Percentiles rank a stretch among this genome's conserved stretches.
phyloP scores from a whole-genome alignment of 2,888 invertebrate species.

The Clitarchus hookeri region DNA sequence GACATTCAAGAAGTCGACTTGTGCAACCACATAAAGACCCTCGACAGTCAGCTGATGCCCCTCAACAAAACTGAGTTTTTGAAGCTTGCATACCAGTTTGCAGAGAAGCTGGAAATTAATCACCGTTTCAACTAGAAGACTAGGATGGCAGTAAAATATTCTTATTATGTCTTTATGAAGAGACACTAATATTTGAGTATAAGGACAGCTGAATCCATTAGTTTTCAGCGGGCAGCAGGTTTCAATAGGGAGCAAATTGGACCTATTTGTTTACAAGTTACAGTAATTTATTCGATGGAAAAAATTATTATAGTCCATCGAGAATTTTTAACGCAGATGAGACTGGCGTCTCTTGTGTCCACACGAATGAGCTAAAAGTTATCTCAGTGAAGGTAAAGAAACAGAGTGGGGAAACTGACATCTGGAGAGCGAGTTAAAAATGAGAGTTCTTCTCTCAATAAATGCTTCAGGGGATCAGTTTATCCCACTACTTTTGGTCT shows the following conservation, averaged over 20 bases:
- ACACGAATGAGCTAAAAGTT: constrained; percentile 20
- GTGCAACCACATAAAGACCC: constrained; percentile 24
- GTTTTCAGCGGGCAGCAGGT: constrained; percentile 25
- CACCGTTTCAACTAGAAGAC: constrained; percentile 42
- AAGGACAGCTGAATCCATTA: constrained; percentile 28
- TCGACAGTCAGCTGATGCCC: constrained; percentile 33
- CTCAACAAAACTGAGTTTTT: constrained; percentile 38
- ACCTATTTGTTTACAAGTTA: constrained; percentile 10
- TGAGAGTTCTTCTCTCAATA: constrained; percentile 22
- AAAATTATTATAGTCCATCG: constrained; percentile 4
- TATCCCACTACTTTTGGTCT: constrained; percentile 20
- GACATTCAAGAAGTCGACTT: constrained; percentile 21
- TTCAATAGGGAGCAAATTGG: constrained; percentile 38
- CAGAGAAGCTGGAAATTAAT: constrained; percentile 40
- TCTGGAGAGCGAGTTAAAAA: constrained; percentile 24
- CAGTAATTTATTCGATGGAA: background rate
- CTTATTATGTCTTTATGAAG: constrained; percentile 40
- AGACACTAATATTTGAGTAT: constrained; percentile 25
- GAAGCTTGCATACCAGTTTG: constrained; percentile 41
- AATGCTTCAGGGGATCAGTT: constrained; percentile 27
- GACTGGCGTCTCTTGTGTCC: constrained; percentile 17
- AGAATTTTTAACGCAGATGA: constrained; percentile 20
- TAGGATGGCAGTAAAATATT: constrained; percentile 43
- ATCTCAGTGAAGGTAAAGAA: constrained; percentile 20
- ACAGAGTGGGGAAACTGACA: constrained; percentile 22